Percentiles rank a stretch among this genome's conserved stretches.
These are phyloP conservation scores for Rotaria socialis DNA, from an alignment of 2,888 invertebrate genomes.

Conservation along the genomic window DNA sequence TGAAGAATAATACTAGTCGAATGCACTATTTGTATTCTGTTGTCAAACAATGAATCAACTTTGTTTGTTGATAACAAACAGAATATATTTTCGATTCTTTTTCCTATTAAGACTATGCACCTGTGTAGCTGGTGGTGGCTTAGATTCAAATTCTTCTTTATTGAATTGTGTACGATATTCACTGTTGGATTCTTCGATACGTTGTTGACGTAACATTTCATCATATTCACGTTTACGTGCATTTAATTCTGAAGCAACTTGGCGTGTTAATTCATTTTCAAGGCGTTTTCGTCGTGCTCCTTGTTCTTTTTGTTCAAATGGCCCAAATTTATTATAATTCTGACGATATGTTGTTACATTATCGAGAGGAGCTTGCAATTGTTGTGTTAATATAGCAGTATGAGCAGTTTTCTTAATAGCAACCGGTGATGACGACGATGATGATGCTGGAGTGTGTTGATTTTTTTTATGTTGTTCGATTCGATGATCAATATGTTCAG, in stretches of 20 bases:
- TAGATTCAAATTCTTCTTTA: neutral
- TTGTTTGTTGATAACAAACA: too few species aligned
- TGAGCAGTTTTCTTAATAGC: neutral
- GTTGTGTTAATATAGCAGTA: neutral
- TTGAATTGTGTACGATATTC: neutral
- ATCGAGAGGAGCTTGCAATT: neutral
- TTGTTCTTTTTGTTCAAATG: conserved; percentile 15
- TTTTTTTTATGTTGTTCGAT: neutral
- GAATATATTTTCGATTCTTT: too few species aligned
- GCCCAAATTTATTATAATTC: neutral
- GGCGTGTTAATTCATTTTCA: neutral
- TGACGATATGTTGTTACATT: neutral
- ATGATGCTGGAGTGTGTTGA: neutral
- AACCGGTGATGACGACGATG: too few species aligned
- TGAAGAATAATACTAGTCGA: too few species aligned
- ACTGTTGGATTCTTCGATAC: neutral
- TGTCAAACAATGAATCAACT: too few species aligned
- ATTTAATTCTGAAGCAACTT: conserved; percentile 18
- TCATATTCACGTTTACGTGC: neutral
- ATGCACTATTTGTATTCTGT: too few species aligned
- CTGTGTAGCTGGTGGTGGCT: conserved; percentile 25
- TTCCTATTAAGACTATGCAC: neutral
- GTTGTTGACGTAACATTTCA: neutral
- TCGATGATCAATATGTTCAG: neutral
- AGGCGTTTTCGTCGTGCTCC: neutral